A percentile compares a stretch with the other conserved stretches of the same genome.
Conservation (phyloP, 2,113 vertebrate genomes). For the Sander lucioperca region DNA sequence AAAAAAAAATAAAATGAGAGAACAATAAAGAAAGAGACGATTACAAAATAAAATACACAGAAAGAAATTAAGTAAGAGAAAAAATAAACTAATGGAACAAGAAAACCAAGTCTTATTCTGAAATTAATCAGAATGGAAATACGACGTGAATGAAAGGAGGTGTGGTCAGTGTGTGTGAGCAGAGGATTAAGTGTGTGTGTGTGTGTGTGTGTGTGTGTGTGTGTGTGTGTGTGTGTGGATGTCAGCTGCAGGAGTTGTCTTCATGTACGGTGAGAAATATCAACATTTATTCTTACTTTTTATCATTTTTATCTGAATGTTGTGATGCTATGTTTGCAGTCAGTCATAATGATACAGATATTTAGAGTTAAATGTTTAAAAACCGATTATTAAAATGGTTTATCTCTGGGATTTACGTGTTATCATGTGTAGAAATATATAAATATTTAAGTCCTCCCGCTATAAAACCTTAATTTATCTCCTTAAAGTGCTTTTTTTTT, state of each 20-base stretch:
- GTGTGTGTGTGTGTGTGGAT: constrained; percentile 42
- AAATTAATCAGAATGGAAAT: background rate
- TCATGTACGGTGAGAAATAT: constrained; percentile 71
- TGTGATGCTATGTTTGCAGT: background rate
- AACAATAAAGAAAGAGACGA: too few species aligned
- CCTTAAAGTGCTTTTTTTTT: too few species aligned
- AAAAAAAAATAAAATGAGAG: too few species aligned
- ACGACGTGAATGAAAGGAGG: constrained; percentile 32
- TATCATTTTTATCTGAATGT: too few species aligned
- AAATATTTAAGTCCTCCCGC: background rate
- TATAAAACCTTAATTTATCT: too few species aligned
- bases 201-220: background rate
- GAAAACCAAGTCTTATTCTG: background rate
- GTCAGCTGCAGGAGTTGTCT: constrained; percentile 53
- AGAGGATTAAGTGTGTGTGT: background rate
- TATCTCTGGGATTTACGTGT: too few species aligned
- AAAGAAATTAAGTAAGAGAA: too few species aligned
- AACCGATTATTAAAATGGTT: too few species aligned
- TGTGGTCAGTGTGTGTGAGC: background rate
- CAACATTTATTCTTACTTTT: background rate
- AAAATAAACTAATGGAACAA: too few species aligned
- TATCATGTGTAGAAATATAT: background rate
- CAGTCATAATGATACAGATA: background rate
- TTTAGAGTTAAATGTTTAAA: background rate
- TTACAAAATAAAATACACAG: too few species aligned